Evolutionary conservation across 2,888 invertebrate genomes (phyloP).

Genomic region (Sminthurides aquaticus): DNA sequence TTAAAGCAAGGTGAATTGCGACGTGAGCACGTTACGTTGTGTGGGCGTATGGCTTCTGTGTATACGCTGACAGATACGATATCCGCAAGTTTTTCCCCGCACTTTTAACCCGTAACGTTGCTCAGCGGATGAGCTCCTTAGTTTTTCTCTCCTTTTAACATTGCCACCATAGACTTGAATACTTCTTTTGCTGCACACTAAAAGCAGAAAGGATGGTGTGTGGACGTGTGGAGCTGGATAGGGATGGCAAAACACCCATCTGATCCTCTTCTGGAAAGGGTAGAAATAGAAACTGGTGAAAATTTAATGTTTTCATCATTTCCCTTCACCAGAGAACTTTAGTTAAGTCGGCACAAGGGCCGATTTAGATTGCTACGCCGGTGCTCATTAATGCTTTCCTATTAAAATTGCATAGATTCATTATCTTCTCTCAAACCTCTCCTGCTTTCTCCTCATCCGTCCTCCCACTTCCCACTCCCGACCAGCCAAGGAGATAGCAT

Average conservation of each 20-base stretch:
- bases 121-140: too few relatives aligned
- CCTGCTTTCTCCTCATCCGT: neutral
- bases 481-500: too few relatives aligned
- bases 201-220: neutral
- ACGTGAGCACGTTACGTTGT: too few relatives aligned
- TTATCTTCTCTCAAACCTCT: constrained; percentile 25
- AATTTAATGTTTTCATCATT: constrained; percentile 37
- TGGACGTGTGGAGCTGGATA: neutral
- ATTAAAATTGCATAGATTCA: constrained; percentile 33
- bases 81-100: too few relatives aligned
- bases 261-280: too few relatives aligned
- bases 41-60: too few relatives aligned
- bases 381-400: constrained; percentile 33
- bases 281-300: constrained; percentile 34
- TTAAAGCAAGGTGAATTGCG: too few relatives aligned
- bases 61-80: too few relatives aligned
- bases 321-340: constrained; percentile 34
- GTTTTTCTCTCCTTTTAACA: too few relatives aligned
- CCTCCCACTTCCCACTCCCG: neutral
- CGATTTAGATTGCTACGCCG: constrained; percentile 31
- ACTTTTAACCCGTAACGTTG: too few relatives aligned
- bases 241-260: neutral
- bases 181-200: too few relatives aligned
- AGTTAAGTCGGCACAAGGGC: constrained; percentile 34
- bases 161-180: too few relatives aligned